These are phyloP conservation scores for Chaetura pelagica DNA, from an alignment of 2,113 vertebrate genomes.

Conservation along the genomic window DNA sequence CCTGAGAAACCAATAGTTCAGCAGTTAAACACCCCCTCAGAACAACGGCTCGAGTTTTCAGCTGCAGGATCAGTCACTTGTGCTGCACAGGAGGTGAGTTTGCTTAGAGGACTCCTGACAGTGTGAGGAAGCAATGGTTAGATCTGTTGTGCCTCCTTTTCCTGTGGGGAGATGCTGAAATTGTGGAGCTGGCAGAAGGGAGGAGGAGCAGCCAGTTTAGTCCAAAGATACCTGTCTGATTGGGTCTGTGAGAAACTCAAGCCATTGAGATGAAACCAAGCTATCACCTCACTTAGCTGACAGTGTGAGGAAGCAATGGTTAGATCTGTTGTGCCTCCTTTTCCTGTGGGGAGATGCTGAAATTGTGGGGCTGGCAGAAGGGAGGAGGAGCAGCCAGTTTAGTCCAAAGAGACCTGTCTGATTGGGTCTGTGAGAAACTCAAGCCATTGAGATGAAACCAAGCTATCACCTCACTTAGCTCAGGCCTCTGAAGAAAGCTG, in stretches of 20 bases:
- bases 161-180: not conserved
- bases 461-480: not conserved
- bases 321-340: not conserved
- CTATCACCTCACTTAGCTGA: not conserved
- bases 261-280: no score
- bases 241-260: not conserved
- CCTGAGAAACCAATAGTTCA: conserved; percentile 23
- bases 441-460: not conserved
- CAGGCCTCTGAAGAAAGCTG: not conserved
- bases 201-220: not conserved
- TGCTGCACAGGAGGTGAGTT: not conserved
- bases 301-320: fast-evolving
- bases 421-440: not conserved
- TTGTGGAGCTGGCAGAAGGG: not conserved
- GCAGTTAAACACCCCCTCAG: not conserved
- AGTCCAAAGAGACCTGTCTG: not conserved
- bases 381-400: not conserved
- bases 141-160: not conserved
- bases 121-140: not conserved
- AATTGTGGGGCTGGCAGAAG: not conserved
- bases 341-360: not conserved
- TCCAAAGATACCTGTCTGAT: not conserved
- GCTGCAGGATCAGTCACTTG: not conserved
- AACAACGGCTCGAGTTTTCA: not conserved
- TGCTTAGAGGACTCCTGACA: not conserved